These are phyloP conservation scores for Haliclona indistincta DNA, from an alignment of 37 sponge, comb jelly and placozoan species.

Conservation along the genomic window DNA sequence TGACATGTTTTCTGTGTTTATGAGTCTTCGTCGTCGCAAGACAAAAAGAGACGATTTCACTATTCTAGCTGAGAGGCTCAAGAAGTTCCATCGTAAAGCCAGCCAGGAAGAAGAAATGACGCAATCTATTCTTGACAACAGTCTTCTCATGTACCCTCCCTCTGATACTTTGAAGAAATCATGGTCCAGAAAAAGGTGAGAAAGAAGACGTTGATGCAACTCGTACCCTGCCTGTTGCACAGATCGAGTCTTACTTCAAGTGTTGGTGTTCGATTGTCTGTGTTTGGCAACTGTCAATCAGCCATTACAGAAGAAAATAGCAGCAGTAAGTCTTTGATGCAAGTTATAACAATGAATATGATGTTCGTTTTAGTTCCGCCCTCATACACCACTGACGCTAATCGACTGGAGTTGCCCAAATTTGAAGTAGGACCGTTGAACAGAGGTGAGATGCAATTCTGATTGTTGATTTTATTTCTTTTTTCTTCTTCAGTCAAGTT, in stretches of 20 bases:
- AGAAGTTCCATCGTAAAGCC: not conserved
- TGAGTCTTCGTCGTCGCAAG: not conserved
- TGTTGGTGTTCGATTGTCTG: too few species aligned
- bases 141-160: not conserved
- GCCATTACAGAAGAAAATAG: too few species aligned
- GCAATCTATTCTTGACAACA: not conserved
- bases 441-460: not conserved
- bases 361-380: not conserved
- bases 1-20: slow-evolving; percentile 60
- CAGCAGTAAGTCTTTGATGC: too few species aligned
- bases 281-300: too few species aligned
- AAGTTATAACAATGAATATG: too few species aligned
- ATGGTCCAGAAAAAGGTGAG: too few species aligned
- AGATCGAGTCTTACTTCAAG: too few species aligned
- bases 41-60: slow-evolving; percentile 41
- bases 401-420: not conserved
- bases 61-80: slow-evolving; percentile 42
- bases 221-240: too few species aligned
- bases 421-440: not conserved
- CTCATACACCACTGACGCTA: not conserved
- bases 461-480: not conserved
- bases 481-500: not conserved
- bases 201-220: too few species aligned
- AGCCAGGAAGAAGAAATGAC: too few species aligned
- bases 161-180: too few species aligned